phyloP scores from a whole-genome alignment of 2,888 invertebrate species.

The Pandemis cinnamomeana region DNA sequence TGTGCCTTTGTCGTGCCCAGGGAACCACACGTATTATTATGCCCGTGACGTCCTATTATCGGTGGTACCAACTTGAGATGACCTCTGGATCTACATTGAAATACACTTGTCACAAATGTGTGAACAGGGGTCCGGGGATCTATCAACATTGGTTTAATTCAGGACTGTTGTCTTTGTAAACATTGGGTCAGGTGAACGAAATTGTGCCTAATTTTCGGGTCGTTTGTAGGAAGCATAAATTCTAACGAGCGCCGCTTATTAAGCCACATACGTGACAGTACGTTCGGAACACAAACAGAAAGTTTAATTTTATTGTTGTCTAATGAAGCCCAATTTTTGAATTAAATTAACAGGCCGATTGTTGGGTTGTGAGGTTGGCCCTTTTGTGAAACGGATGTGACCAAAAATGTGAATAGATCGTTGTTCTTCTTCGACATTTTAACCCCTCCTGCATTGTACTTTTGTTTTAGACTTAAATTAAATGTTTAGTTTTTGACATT shows the following conservation, averaged over 20 bases:
- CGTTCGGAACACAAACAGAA: slow-evolving; percentile 36
- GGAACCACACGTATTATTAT: slow-evolving; percentile 37
- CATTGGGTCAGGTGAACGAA: slow-evolving; percentile 54
- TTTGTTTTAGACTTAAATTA: background rate
- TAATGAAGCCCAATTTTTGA: slow-evolving; percentile 42
- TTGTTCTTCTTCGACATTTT: background rate
- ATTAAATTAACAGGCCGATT: slow-evolving; percentile 37
- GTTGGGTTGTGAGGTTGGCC: slow-evolving; percentile 24
- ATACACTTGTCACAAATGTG: slow-evolving; percentile 41
- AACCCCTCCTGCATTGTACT: background rate
- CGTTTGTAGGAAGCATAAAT: slow-evolving; percentile 44
- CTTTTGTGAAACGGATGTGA: slow-evolving; percentile 10
- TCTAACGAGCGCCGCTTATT: slow-evolving; percentile 41
- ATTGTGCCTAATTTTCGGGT: slow-evolving; percentile 51
- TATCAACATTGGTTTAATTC: slow-evolving; percentile 41
- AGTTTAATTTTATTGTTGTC: slow-evolving; percentile 38
- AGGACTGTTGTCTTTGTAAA: slow-evolving; percentile 47
- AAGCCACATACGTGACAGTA: slow-evolving; percentile 41
- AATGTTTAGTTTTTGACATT: too few species aligned
- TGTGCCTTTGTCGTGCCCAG: slow-evolving; percentile 38
- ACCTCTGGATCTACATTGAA: slow-evolving; percentile 42
- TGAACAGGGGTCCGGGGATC: slow-evolving; percentile 30
- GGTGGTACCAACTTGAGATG: slow-evolving; percentile 40
- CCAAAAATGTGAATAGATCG: slow-evolving; percentile 19
- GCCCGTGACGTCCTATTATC: slow-evolving; percentile 41